Conservation (phyloP, 2,888 invertebrate genomes). For the Frankliniella intonsa region DNA sequence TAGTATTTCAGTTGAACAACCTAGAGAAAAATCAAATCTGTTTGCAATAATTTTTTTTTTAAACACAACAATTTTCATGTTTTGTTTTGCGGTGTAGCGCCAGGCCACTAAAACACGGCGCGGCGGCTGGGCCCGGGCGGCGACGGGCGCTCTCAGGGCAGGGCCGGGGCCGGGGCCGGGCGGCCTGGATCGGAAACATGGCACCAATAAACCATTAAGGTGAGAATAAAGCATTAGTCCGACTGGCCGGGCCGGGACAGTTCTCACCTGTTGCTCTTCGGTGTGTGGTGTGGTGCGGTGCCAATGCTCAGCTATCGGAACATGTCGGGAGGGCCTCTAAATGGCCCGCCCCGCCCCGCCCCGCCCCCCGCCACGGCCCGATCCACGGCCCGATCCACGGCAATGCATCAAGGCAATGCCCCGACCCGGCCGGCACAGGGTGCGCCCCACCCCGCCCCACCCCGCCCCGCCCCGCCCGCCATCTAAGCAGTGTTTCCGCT, state of each 20-base stretch:
- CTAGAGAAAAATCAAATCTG: not conserved
- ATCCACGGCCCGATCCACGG: too few species aligned
- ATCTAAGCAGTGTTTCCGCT: too few species aligned
- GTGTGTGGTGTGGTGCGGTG: not conserved
- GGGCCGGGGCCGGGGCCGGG: not conserved
- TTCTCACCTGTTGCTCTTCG: conserved; percentile 19
- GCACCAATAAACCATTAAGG: conserved; percentile 25
- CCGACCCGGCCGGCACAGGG: too few species aligned
- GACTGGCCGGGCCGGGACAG: not conserved
- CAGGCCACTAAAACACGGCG: conserved; percentile 12
- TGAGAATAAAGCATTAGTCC: conserved; percentile 23
- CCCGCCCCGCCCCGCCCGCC: too few species aligned
- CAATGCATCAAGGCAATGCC: too few species aligned
- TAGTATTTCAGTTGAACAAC: too few species aligned
- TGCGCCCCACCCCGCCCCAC: too few species aligned
- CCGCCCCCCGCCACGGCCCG: not conserved
- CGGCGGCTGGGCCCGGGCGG: not conserved
- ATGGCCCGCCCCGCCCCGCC: not conserved
- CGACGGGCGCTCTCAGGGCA: not conserved
- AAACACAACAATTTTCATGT: not conserved
- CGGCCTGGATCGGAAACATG: conserved; percentile 18
- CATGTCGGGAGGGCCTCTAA: not conserved
- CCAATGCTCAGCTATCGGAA: conserved; percentile 19
- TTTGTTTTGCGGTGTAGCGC: not conserved
- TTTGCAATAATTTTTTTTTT: not conserved